Evolutionary conservation across 1,140 invertebrate species (phyloP).

Genomic region (Drosophila elegans): DNA sequence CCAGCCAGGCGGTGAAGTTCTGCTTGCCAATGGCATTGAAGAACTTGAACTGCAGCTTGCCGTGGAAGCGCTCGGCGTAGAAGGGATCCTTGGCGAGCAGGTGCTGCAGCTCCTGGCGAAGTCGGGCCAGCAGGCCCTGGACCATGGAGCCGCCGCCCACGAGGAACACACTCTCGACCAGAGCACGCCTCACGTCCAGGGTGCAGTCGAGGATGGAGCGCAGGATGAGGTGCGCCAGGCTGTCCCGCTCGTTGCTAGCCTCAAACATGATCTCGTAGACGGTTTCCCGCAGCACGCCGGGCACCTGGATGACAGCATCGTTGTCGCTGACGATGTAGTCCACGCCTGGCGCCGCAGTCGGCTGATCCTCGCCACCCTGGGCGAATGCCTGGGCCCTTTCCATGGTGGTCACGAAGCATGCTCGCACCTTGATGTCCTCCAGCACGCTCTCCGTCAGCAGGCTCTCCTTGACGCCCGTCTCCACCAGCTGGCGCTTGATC

Average conservation of each 20-base stretch:
- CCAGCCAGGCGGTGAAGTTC: conserved; percentile 94
- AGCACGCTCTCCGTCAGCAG: conserved; percentile 86
- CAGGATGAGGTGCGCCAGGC: conserved; percentile 93
- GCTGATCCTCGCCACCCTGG: conserved; percentile 85
- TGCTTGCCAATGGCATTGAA: conserved; percentile 91
- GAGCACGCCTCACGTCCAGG: conserved; percentile 89
- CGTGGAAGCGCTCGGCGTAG: conserved; percentile 87
- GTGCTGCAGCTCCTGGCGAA: conserved; percentile 90
- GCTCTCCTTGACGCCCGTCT: conserved; percentile 84
- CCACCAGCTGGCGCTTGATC: conserved; percentile 84
- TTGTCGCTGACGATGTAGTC: conserved; percentile 90
- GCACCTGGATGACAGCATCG: conserved; percentile 87
- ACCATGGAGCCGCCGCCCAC: conserved; percentile 94
- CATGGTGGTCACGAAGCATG: conserved; percentile 93
- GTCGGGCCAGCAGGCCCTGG: conserved; percentile 91
- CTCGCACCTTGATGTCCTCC: conserved; percentile 90
- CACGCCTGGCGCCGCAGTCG: conserved; percentile 87
- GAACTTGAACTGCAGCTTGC: conserved; percentile 88
- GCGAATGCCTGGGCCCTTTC: conserved; percentile 88
- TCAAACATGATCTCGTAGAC: conserved; percentile 94
- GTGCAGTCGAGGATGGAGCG: conserved; percentile 92
- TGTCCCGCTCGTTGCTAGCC: conserved; percentile 92
- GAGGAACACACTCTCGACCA: conserved; percentile 93
- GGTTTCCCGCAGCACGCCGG: conserved; percentile 90
- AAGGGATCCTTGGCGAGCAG: conserved; percentile 87